Base-by-base conservation (phyloP, 1,140 invertebrate genomes). In the Sitophilus oryzae region DNA sequence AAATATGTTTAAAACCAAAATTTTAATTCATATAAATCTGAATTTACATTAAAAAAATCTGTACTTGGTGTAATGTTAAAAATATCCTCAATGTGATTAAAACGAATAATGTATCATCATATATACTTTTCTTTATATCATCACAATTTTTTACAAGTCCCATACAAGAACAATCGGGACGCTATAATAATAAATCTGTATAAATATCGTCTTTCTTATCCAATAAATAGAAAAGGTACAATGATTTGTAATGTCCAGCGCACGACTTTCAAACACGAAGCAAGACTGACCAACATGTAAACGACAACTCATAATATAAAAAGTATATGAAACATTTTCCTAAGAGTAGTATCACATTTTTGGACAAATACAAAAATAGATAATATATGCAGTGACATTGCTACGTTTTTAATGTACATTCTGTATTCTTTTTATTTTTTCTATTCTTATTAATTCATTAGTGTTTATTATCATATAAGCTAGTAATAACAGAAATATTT, bases 301-400 rank as follows among this genome's bases (percentile, higher is more conserved):
- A 45, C 5, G 10, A 45, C 25, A 9, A 43, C 41, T 6, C 42
- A 49, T 49, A 19, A 38, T n/a, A n/a, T 16, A 19, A 49, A 30
- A 49, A 49, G 15, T 40, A 49, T 40, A 49, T 20, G n/a, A 40
- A 49, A 40, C 20, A 16, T 42, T 22, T 45, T 37, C 51, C 41
- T 45, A 53, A n/a, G 34, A 52, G 41, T 52, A 52, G 38, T 53
- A 53, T 53, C 51, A 53, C 51, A 53, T 53, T 53, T 53, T 53
- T 40, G 51, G 51, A 53, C 42, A 42, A 51, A 53, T 53, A 53
- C 25, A 53, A 53, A 53, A 53, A 53, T 53, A 53, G 16, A 36
- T 8, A n/a, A n/a, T n/a, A n/a, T n/a, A n/a, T n/a, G n/a, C n/a
- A n/a, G n/a, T n/a, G n/a, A n/a, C n/a, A n/a, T n/a, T n/a, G n/a